phyloP scores from a whole-genome alignment of 2,113 vertebrate species.

The Aspidoscelis tigris region DNA sequence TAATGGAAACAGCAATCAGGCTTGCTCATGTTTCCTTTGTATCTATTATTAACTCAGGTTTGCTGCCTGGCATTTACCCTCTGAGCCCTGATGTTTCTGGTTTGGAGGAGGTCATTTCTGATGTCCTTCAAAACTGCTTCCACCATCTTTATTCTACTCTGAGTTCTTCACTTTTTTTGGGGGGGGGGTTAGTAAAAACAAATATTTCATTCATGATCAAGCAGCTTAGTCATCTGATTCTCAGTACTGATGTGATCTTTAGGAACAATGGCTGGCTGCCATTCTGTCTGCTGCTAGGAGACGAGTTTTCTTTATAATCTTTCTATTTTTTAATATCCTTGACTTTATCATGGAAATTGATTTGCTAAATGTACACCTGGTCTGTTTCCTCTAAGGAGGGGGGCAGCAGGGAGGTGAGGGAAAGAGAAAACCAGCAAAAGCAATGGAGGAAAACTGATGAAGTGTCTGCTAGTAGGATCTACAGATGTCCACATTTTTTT shows the following conservation, averaged over 20 bases:
- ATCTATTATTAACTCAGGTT: slow-evolving; percentile 14
- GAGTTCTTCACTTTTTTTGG: slow-evolving; percentile 33
- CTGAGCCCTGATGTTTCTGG: slow-evolving; percentile 28
- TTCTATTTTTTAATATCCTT: slow-evolving; percentile 68
- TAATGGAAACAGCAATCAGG: not conserved
- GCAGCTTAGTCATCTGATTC: slow-evolving; percentile 73
- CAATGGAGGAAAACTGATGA: not conserved
- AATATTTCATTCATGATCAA: slow-evolving; percentile 71
- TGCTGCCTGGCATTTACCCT: slow-evolving; percentile 21
- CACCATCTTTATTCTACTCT: slow-evolving; percentile 50
- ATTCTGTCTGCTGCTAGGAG: slow-evolving; percentile 61
- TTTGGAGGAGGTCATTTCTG: slow-evolving; percentile 40
- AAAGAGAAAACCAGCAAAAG: slow-evolving; percentile 7
- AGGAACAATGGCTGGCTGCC: slow-evolving; percentile 69
- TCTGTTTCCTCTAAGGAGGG: slow-evolving; percentile 42
- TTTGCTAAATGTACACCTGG: slow-evolving; percentile 62
- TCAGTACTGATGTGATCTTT: slow-evolving; percentile 64
- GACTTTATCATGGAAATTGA: slow-evolving; percentile 62
- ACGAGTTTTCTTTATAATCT: slow-evolving; percentile 6
- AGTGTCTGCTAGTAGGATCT: not conserved
- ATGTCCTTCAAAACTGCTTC: slow-evolving; percentile 55
- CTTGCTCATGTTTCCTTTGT: slow-evolving; percentile 7
- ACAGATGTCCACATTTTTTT: no score
- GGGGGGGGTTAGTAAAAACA: slow-evolving; percentile 57
- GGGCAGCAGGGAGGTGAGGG: not conserved